These are phyloP conservation scores for Nebria salina DNA, from an alignment of 2,888 invertebrate species.

Conservation along the genomic window DNA sequence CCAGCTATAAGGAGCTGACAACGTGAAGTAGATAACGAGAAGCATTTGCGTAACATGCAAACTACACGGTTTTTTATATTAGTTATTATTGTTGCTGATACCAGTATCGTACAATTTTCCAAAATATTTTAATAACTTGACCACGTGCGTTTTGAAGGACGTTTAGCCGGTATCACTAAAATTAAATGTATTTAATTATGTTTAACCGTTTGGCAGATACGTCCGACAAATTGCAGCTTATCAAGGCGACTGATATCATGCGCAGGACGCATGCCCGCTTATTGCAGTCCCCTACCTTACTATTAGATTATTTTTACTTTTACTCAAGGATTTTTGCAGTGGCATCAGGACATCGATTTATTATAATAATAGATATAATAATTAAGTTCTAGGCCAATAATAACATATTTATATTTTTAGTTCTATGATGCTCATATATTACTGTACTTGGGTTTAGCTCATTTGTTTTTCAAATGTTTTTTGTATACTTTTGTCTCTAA, in stretches of 20 bases:
- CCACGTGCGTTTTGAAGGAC: slow-evolving; percentile 38
- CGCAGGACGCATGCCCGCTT: background rate
- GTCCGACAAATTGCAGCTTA: slow-evolving; percentile 30
- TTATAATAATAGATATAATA: background rate
- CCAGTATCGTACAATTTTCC: slow-evolving; percentile 27
- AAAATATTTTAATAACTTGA: slow-evolving; percentile 12
- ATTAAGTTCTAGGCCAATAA: background rate
- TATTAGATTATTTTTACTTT: background rate
- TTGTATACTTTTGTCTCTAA: too few species aligned
- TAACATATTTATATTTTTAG: background rate
- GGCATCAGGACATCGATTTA: background rate
- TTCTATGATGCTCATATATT: background rate
- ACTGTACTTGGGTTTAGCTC: too few species aligned
- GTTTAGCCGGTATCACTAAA: slow-evolving; percentile 23
- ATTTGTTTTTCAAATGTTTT: too few species aligned
- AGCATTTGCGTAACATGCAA: slow-evolving; percentile 26
- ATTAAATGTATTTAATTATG: slow-evolving; percentile 23
- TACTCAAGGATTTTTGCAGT: background rate
- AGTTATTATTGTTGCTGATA: slow-evolving; percentile 21
- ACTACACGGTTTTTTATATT: slow-evolving; percentile 18
- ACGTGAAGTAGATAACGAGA: slow-evolving; percentile 22
- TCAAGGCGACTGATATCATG: slow-evolving; percentile 15
- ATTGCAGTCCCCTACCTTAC: background rate
- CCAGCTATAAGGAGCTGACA: slow-evolving; percentile 7
- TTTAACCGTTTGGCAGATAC: slow-evolving; percentile 3